These are phyloP conservation scores for Lasioglossum marginatum DNA, from an alignment of 2,888 invertebrate genomes.

Conservation along the genomic window DNA sequence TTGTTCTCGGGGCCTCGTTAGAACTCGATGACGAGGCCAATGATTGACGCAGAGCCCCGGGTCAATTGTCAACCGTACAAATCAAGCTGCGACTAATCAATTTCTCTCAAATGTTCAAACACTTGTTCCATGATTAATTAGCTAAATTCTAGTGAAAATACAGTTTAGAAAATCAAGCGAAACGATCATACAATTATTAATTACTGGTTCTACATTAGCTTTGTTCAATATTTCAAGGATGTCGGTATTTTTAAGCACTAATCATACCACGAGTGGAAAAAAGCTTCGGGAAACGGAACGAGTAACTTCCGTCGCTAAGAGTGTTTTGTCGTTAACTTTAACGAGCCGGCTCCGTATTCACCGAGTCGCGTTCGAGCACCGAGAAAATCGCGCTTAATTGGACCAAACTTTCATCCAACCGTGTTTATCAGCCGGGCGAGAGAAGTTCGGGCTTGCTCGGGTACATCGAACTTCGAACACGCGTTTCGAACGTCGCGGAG, in stretches of 20 bases:
- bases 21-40: conserved; percentile 32
- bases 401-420: conserved; percentile 13
- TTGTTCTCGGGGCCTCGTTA: conserved; percentile 47
- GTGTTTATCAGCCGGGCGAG: not conserved
- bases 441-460: not conserved
- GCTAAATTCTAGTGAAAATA: not conserved
- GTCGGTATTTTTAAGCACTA: too few species aligned
- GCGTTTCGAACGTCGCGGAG: not conserved
- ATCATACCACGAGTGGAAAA: not conserved
- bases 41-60: not conserved
- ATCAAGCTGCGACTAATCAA: not conserved
- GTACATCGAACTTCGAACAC: not conserved
- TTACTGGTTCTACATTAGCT: not conserved
- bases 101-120: not conserved
- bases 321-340: conserved; percentile 7
- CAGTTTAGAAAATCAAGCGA: too few species aligned
- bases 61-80: not conserved
- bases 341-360: not conserved
- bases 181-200: not conserved
- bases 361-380: not conserved
- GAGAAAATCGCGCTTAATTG: conserved; percentile 34
- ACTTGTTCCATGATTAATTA: not conserved
- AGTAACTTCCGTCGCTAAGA: not conserved
- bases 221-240: too few species aligned
- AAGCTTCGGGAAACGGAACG: not conserved